Base-by-base conservation (phyloP, 2,888 invertebrate species). In the Sylvicola cinctus region DNA sequence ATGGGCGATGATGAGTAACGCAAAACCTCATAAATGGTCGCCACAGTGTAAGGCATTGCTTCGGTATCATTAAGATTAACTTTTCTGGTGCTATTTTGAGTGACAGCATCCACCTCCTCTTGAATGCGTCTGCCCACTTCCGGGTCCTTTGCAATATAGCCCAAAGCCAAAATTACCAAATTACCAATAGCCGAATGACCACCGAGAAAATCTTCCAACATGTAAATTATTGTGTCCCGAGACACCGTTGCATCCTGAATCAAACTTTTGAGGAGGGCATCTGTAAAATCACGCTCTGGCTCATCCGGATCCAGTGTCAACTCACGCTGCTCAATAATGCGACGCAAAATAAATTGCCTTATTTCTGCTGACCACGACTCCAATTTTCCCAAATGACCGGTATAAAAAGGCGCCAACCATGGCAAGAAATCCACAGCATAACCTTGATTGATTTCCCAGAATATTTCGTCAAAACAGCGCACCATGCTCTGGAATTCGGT, bases 371-470 rank as follows among this genome's bases (percentile, higher is more conserved):
- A 71, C 79, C 79, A 80, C 35, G 63, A 51, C 2, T 69, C 63
- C 4, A 83, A 57, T 42, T 69, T 72, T 3, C 67, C 62, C 59
- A 80, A 67, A 45, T 81, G 76, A 3, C 62, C 60, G 3, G 57
- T 57, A 51, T 80, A 83, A 38, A 81, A 68, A 0, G 80, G 80
- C 2, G 69, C 60, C 0, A 87, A 52, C 75, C 79, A 83, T 0
- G 87, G 87, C 15, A 88, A 48, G 46, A 87, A 87, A 46, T 88
- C 88, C 0, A 85, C 68, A 0, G 81, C 78, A 50, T 83, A 84
- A 0, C 84, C 84, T 46, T 83, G 81, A 52, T 87, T 88, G 41
- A 88, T 84, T 49, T 87, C 85, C 76, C 80, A 84, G 59, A 88
- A 88, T 33, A 88, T 83, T 44, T 79, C 75, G 45, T 87, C 87